Conservation (phyloP, 2,888 invertebrate genomes). For the Himalopsyche japonica region DNA sequence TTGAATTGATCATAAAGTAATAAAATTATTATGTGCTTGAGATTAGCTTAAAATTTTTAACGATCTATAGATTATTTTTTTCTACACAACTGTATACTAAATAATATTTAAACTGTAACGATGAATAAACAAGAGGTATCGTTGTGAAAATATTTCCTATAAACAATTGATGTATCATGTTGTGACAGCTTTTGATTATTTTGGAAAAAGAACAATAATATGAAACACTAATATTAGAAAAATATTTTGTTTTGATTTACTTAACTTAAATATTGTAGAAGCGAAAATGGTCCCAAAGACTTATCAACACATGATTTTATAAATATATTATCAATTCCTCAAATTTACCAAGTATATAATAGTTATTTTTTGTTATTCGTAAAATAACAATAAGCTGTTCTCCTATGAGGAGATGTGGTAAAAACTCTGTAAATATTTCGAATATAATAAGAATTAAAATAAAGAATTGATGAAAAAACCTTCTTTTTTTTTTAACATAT, state of each 20-base stretch:
- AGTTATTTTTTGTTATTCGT: neutral
- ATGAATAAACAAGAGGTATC: neutral
- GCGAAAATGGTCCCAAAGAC: neutral
- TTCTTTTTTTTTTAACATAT: too few relatives aligned
- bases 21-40: neutral
- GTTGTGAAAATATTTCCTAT: neutral
- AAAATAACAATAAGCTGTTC: neutral
- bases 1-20: neutral
- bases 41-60: neutral
- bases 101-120: neutral
- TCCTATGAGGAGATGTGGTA: slow-evolving; percentile 40
- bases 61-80: neutral
- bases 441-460: slow-evolving; percentile 51
- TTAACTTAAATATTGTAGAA: neutral
- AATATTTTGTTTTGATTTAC: neutral
- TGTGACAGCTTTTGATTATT: too few relatives aligned
- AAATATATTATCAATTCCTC: neutral
- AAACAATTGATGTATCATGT: too few relatives aligned
- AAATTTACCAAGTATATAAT: neutral
- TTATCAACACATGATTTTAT: neutral
- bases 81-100: neutral
- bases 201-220: neutral
- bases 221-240: neutral
- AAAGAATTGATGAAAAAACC: slow-evolving; percentile 51
- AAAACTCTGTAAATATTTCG: slow-evolving; percentile 58